Base-by-base conservation (phyloP, 2,888 invertebrate species). In the Drosophila colorata region DNA sequence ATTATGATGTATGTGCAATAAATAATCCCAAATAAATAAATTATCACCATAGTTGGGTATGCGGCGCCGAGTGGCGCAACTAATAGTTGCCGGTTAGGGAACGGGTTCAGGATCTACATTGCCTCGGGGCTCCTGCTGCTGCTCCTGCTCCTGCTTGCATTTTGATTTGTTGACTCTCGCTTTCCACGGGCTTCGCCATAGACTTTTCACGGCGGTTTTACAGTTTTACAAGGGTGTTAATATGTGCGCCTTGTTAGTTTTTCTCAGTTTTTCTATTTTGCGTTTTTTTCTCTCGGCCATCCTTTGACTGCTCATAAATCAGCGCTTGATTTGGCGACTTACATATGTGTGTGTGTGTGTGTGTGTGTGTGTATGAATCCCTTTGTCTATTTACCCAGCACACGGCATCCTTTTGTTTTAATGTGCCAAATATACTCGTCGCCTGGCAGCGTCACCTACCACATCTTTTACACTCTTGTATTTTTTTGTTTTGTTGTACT, bases 11-110 rank as follows among this genome's bases (percentile, higher is more conserved):
- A 91, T 89, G 89, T 72, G 88, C 91, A 80, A 91, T 91, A 91
- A 91, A 91, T 91, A 90, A 90, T 91, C 88, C 89, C 85, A 89
- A 90, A 90, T 90, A 90, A 90, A 91, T 90, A 90, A 90, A 88
- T 90, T 90, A 91, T 90, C 84, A 80, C 82, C 81, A 57, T 63
- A 52, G 64, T 55, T 56, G 60, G 37, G 52, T 44, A 14, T 66
- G 69, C 48, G 63, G 41, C 55, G 60, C 85, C 70, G 89, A 80
- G 88, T 87, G 82, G 80, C 86, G 70, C 78, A 79, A 69, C 89
- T 89, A 89, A 88, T 89, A 78, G 79, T 60, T 82, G 69, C 71
- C 71, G 71, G 67, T 55, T 67, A 64, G 47, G 73, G 61, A 63
- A 70, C 60, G 60, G 64, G 66, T 69, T 61, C 46, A 40, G 69